Evolutionary conservation across 2,888 invertebrate genomes (phyloP), one percentile per base, ranked within the genome.

Genomic region (Sminthurides aquaticus): DNA sequence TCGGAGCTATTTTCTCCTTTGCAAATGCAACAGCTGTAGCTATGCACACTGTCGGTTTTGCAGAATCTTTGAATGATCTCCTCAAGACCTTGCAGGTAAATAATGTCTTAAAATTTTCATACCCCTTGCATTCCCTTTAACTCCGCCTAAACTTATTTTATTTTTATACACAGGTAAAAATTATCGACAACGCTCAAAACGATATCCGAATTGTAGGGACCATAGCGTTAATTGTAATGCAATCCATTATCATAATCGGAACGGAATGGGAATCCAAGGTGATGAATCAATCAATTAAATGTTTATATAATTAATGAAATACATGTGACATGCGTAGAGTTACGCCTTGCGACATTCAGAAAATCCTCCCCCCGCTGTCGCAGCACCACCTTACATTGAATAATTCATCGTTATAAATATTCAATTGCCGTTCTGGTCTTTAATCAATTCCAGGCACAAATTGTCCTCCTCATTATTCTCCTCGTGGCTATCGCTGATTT

Each of bases 191-290:
- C 55, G 86, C 82, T 1, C 78, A 84, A 2, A 88, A 91, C 76
- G 94, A 95, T 76, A 87, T 89, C 5, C 84, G 95, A 71, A 86
- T 96, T 60, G 85, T 95, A 43, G 95, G 95, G 0, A 74, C 73
- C 79, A 74, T 74, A 57, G 74, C 74, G 28, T 66, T 74, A n/a
- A 71, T 74, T 57, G 74, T 69, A 25, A 73, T 73, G 74, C 72
- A 72, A 57, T 60, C 67, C 25, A 73, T 74, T 62, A 73, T 74
- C 57, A 88, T 96, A 66, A 87, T 97, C 66, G 97, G 97, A 52
- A 90, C 96, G 87, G 94, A 94, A 78, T 98, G 96, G 92, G 98
- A 97, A 81, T 90, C 94, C 0, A 94, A 95, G 81, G 89, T 83
- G 18, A 52, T 20, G 43, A n/a, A n/a, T n/a, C n/a, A n/a, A n/a